A percentile compares a stretch with the other conserved stretches of the same genome.
phyloP scores from a whole-genome alignment of 2,113 vertebrate genomes.

The Sinocyclocheilus anophthalmus region DNA sequence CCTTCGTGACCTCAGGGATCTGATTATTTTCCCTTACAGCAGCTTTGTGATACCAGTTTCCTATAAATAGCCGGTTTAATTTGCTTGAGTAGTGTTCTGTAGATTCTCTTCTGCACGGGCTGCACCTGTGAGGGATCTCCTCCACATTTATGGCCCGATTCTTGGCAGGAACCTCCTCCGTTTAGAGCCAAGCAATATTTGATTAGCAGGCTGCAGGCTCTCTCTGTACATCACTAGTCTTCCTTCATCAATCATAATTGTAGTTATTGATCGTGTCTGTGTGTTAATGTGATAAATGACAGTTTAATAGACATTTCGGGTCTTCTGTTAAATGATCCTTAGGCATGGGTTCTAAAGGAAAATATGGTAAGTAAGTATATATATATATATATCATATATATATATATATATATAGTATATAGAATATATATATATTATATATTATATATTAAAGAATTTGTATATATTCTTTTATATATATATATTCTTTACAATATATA shows the following conservation, averaged over 20 bases:
- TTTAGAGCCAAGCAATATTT: background rate
- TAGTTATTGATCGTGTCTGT: background rate
- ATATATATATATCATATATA: too few species aligned
- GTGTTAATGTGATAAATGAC: too few species aligned
- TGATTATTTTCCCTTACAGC: background rate
- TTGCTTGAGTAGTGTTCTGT: slow-evolving; percentile 41
- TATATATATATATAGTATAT: too few species aligned
- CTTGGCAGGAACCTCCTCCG: background rate
- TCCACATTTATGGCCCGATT: background rate
- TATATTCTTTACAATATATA: too few species aligned
- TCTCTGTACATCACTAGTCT: background rate
- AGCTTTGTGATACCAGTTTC: background rate
- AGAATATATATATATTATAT: too few species aligned
- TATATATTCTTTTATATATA: too few species aligned
- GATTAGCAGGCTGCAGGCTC: background rate
- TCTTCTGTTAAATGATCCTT: background rate
- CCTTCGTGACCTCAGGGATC: background rate
- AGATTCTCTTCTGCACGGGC: slow-evolving; percentile 23
- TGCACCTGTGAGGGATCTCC: background rate
- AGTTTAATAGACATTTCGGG: background rate
- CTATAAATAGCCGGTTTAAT: slow-evolving; percentile 43
- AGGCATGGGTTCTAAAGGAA: too few species aligned
- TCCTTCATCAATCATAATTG: background rate
- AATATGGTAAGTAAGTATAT: too few species aligned
- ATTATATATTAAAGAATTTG: too few species aligned